Evolutionary conservation across 2,888 invertebrate genomes (phyloP), one percentile per base, ranked within the genome.

Genomic region (Sicus ferrugineus): DNA sequence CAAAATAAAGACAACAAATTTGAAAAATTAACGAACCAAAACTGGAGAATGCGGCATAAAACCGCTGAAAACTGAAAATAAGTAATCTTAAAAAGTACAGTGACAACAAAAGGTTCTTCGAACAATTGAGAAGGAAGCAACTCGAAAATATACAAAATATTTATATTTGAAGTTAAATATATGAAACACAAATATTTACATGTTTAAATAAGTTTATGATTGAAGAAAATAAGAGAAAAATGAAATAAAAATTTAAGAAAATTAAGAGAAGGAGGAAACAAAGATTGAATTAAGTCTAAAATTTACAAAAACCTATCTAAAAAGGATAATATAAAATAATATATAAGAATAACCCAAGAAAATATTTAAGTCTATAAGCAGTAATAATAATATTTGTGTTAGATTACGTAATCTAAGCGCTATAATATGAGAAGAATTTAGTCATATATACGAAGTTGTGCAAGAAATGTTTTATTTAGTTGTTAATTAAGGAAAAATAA

Each of bases 101-200:
- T n/a, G n/a, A n/a, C n/a, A n/a, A n/a, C n/a, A n/a, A n/a, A n/a
- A n/a, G n/a, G n/a, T n/a, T n/a, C n/a, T n/a, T n/a, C n/a, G n/a
- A n/a, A n/a, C n/a, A n/a, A n/a, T n/a, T n/a, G n/a, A n/a, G n/a
- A n/a, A n/a, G n/a, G n/a, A n/a, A n/a, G n/a, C n/a, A n/a, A n/a
- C n/a, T 19, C 58, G 6, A 67, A 16, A 70, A 73, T 71, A 71
- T 64, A 70, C 70, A 73, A 66, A 64, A 48, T 21, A 23, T 46
- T 48, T 62, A 62, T 62, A 62, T 62, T 62, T 56, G n/a, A 30
- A 56, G 30, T 48, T 66, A 52, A 16, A 34, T 50, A 65, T 59
- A 26, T 19, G 21, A 66, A 65, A 69, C 38, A 54, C 26, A 64
- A 46, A 62, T 62, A 65, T 65, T 65, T 68, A 68, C 68, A 62